phyloP scores from a whole-genome alignment of 64 coral and sea anemone species.

The Montipora efflorescens region DNA sequence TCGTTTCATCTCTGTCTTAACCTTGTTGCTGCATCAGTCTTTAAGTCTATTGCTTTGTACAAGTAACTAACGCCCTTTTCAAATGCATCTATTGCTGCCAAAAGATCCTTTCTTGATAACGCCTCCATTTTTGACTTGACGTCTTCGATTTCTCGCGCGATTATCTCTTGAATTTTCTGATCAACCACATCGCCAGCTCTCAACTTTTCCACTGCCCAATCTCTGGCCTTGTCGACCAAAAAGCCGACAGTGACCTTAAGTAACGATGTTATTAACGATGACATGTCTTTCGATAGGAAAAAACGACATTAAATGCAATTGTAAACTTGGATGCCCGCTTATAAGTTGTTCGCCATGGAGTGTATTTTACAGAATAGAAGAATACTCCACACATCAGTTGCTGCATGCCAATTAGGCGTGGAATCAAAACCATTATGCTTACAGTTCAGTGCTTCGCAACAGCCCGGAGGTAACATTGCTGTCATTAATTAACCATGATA shows the following conservation, averaged over 20 bases:
- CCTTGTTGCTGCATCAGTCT: not conserved
- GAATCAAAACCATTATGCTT: too few relatives aligned
- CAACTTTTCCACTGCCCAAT: not conserved
- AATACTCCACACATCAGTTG: too few relatives aligned
- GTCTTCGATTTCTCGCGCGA: slow-evolving; percentile 55
- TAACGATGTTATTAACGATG: not conserved
- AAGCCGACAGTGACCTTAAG: not conserved
- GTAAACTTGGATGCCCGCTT: too few relatives aligned
- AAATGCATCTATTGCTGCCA: slow-evolving; percentile 48
- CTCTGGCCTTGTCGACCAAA: not conserved
- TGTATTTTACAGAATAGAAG: too few relatives aligned
- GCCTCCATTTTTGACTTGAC: slow-evolving; percentile 64
- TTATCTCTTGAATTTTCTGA: slow-evolving; percentile 45
- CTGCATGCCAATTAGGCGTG: too few relatives aligned
- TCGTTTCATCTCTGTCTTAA: not conserved
- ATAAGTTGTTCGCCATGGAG: too few relatives aligned
- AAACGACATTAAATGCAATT: too few relatives aligned
- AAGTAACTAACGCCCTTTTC: slow-evolving; percentile 46
- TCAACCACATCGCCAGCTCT: slow-evolving; percentile 51
- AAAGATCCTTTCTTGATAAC: slow-evolving; percentile 50
- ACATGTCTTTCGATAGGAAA: not conserved
- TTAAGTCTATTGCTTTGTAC: not conserved
- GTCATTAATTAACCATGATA: too few relatives aligned
- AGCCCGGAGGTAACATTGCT: too few relatives aligned
- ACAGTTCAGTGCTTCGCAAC: too few relatives aligned